A percentile compares a stretch with the other conserved stretches of the same genome.
These are phyloP conservation scores for Trilocha varians DNA, from an alignment of 2,888 invertebrate species.

Conservation along the genomic window DNA sequence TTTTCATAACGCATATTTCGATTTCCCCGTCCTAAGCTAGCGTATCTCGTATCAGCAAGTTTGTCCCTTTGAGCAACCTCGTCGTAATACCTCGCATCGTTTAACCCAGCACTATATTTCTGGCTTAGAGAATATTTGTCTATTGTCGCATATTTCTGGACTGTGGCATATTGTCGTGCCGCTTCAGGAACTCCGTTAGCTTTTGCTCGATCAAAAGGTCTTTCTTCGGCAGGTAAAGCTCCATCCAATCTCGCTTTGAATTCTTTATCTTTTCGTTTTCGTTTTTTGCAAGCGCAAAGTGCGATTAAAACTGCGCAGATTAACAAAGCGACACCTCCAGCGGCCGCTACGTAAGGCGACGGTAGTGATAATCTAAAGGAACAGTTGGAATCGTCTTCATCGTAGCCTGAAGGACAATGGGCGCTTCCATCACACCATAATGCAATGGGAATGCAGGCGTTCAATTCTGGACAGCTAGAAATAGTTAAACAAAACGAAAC, in stretches of 20 bases:
- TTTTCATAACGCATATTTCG: conserved; percentile 53
- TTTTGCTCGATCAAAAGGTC: conserved; percentile 75
- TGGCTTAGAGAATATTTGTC: conserved; percentile 71
- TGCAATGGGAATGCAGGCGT: conserved; percentile 84
- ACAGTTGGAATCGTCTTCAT: conserved; percentile 85
- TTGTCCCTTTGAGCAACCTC: conserved; percentile 69
- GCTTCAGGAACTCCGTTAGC: conserved; percentile 59
- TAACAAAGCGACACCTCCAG: conserved; percentile 76
- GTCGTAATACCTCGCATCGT: conserved; percentile 68
- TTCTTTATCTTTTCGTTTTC: conserved; percentile 73
- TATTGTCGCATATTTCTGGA: conserved; percentile 69
- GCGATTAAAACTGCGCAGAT: conserved; percentile 72
- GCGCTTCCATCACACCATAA: conserved; percentile 86
- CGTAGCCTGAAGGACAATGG: conserved; percentile 87
- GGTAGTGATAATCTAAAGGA: conserved; percentile 79
- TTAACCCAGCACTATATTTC: conserved; percentile 67
- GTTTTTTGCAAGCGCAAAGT: conserved; percentile 75
- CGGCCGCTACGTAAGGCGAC: conserved; percentile 77
- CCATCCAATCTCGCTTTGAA: conserved; percentile 75
- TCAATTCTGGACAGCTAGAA: conserved; percentile 82
- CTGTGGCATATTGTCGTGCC: conserved; percentile 60
- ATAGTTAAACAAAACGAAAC: conserved; percentile 5
- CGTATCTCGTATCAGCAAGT: conserved; percentile 65
- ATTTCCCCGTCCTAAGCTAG: conserved; percentile 61
- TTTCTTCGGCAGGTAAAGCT: conserved; percentile 71